A percentile compares a stretch with the other conserved stretches of the same genome.
phyloP scores from a whole-genome alignment of 2,888 invertebrate genomes.

The Tetramorium bicarinatum region DNA sequence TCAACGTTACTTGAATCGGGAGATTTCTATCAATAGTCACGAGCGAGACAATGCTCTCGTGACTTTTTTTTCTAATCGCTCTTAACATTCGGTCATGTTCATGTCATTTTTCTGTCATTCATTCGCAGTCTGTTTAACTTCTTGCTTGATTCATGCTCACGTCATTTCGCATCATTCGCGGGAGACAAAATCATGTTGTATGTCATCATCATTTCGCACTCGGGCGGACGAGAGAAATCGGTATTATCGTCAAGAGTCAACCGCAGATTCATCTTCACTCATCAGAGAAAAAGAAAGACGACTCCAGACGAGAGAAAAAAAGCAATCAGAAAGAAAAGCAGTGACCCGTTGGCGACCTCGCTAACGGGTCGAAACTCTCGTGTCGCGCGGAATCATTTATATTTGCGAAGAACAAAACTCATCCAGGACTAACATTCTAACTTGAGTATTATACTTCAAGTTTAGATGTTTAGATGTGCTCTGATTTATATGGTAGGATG shows the following conservation, averaged over 20 bases:
- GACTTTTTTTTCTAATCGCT: conserved; percentile 67
- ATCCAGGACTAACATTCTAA: conserved; percentile 84
- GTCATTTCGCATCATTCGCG: conserved; percentile 48
- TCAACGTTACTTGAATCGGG: conserved; percentile 83
- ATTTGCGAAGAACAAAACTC: conserved; percentile 76
- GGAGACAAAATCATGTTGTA: conserved; percentile 35
- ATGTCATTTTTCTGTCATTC: conserved; percentile 36
- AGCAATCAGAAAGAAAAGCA: conserved; percentile 61
- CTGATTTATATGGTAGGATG: conserved; percentile 91
- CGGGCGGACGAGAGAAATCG: conserved; percentile 67
- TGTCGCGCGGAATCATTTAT: conserved; percentile 69
- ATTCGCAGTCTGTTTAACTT: conserved; percentile 31
- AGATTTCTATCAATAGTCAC: conserved; percentile 57
- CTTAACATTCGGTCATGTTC: conserved; percentile 64
- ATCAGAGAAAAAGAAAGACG: conserved; percentile 61
- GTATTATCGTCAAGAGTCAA: conserved; percentile 63
- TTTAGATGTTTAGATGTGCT: conserved; percentile 87
- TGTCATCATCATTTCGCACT: conserved; percentile 53
- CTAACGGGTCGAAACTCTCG: conserved; percentile 51
- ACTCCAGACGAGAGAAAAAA: conserved; percentile 37
- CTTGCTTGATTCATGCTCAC: conserved; percentile 34
- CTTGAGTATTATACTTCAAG: conserved; percentile 87
- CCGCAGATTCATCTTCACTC: conserved; percentile 71
- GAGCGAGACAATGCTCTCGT: conserved; percentile 59
- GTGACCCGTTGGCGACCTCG: conserved; percentile 39